Evolutionary conservation across 2,888 invertebrate species (phyloP).

Genomic region (Leptopilina drosophilae): DNA sequence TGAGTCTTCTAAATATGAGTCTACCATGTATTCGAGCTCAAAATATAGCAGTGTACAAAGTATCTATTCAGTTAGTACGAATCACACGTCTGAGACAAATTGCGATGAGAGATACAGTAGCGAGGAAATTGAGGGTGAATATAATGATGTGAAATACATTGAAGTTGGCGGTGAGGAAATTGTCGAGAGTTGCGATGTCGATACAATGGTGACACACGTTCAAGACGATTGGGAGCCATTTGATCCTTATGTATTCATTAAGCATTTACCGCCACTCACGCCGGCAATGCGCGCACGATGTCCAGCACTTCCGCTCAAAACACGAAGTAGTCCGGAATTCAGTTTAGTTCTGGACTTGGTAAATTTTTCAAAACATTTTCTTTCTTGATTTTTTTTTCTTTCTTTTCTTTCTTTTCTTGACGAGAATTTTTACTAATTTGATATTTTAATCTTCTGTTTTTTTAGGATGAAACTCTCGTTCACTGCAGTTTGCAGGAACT

Average conservation of each 20-base stretch:
- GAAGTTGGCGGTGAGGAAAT: slow-evolving; percentile 74
- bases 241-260: slow-evolving; percentile 94
- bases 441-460: neutral
- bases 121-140: slow-evolving; percentile 67
- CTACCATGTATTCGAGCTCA: slow-evolving; percentile 59
- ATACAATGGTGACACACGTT: slow-evolving; percentile 75
- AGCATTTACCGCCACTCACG: slow-evolving; percentile 90
- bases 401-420: no score
- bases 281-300: slow-evolving; percentile 85
- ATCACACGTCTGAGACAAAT: slow-evolving; percentile 67
- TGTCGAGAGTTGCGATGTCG: slow-evolving; percentile 73
- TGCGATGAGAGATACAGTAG: slow-evolving; percentile 67
- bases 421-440: neutral
- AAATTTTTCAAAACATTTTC: slow-evolving; percentile 28
- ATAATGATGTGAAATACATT: slow-evolving; percentile 73
- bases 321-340: slow-evolving; percentile 94
- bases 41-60: slow-evolving; percentile 61
- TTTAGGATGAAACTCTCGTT: slow-evolving; percentile 94
- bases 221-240: slow-evolving; percentile 87
- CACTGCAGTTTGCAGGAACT: slow-evolving; percentile 96
- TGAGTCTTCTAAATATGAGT: slow-evolving; percentile 64
- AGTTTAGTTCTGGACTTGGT: slow-evolving; percentile 84
- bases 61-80: slow-evolving; percentile 62
- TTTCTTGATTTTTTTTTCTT: neutral
- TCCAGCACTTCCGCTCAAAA: slow-evolving; percentile 93